Conservation (phyloP, 2,888 invertebrate species). For the Noctua pronuba region DNA sequence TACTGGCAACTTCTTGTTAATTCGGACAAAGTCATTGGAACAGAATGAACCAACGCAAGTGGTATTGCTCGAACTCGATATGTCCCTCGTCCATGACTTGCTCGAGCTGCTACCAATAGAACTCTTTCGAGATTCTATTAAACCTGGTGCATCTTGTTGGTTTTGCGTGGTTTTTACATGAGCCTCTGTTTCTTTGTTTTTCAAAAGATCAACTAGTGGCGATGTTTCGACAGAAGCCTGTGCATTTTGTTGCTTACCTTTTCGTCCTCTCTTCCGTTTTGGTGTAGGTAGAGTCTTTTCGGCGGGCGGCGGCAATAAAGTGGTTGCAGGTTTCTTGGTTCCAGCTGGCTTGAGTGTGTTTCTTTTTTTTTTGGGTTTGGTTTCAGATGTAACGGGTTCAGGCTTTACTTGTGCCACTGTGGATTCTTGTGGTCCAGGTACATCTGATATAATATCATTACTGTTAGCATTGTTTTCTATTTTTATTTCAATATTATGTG, state of each 20-base stretch:
- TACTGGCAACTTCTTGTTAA: slow-evolving; percentile 81
- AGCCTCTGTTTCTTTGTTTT: neutral
- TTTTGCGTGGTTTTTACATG: neutral
- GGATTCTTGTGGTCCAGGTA: slow-evolving; percentile 1
- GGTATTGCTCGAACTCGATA: slow-evolving; percentile 79
- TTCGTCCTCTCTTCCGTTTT: slow-evolving; percentile 19
- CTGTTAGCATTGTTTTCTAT: slow-evolving; percentile 9
- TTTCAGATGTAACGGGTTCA: neutral
- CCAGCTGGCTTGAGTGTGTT: slow-evolving; percentile 7
- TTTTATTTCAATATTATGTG: slow-evolving; percentile 13
- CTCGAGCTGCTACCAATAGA: slow-evolving; percentile 74
- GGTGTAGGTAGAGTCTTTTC: neutral
- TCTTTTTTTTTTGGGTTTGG: slow-evolving; percentile 11
- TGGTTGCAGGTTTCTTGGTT: slow-evolving; percentile 9
- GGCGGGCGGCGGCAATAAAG: neutral
- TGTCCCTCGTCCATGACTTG: slow-evolving; percentile 83
- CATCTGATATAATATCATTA: neutral
- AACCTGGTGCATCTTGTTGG: slow-evolving; percentile 9
- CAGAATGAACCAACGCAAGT: slow-evolving; percentile 75
- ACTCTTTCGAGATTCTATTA: slow-evolving; percentile 67
- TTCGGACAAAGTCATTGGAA: slow-evolving; percentile 76
- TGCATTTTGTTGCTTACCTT: slow-evolving; percentile 55
- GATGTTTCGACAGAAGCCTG: neutral
- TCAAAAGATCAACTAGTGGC: slow-evolving; percentile 23
- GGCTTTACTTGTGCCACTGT: neutral